Base-by-base conservation (phyloP, 1,140 invertebrate species). In the Chironomus striatipennis region DNA sequence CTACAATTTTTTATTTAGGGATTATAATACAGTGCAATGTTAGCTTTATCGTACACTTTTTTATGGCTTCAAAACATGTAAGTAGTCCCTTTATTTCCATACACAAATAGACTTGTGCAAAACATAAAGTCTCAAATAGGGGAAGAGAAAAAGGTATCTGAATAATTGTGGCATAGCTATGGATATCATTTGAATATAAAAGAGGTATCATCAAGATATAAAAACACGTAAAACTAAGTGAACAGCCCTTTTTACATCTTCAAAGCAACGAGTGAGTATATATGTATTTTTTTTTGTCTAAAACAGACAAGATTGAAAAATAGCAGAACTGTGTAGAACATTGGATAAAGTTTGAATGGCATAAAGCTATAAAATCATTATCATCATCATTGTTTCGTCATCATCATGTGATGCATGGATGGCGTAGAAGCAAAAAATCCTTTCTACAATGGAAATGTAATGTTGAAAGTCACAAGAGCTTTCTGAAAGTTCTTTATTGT, bases 101-200 rank as follows among this genome's bases (percentile, higher is more conserved):
- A 57, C n/a, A 15, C 47, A 15, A 57, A 57, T n/a, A 34, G 24
- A 34, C 24, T 34, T 34, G 24, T n/a, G 24, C 24, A 34, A 5
- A 34, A 34, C n/a, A n/a, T 34, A 2, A 34, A 34, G 1, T 34
- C 24, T 34, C 24, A 5, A 5, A 34, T 34, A 34, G 24, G 24
- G 24, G 24, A 34, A 34, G 24, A 34, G 24, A 34, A 34, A n/a
- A n/a, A 57, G 47, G n/a, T 57, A 57, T 57, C 47, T 57, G 15
- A 57, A 57, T 57, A n/a, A 57, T 57, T 57, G 47, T n/a, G 47
- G 47, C 47, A 57, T 57, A 57, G n/a, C 47, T n/a, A 57, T 57
- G 47, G 47, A n/a, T 57, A 12, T n/a, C 47, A 34, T 34, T 34
- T 34, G 47, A 5, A 57, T 34, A 34, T 34, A 34, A 34, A 34